phyloP scores from a whole-genome alignment of 2,888 invertebrate genomes.

The Phortica magna region DNA sequence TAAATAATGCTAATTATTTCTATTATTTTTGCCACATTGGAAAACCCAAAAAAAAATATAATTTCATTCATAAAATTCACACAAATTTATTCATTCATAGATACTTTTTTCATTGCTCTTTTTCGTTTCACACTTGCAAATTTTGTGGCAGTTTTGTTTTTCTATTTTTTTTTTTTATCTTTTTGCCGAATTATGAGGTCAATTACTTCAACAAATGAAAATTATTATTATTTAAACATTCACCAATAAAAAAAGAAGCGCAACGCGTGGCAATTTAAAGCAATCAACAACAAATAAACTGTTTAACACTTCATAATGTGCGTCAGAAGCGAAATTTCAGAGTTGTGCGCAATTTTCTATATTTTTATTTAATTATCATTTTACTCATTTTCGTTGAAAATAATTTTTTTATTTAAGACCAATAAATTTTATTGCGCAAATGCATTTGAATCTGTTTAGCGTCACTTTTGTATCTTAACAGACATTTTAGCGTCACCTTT shows the following conservation, averaged over 20 bases:
- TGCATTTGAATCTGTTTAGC: not conserved
- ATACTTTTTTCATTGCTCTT: not conserved
- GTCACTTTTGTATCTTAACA: not conserved
- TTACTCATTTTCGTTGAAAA: not conserved
- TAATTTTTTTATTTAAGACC: not conserved
- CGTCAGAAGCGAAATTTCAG: not conserved
- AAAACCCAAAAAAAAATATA: not conserved
- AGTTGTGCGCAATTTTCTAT: not conserved
- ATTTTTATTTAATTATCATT: not conserved
- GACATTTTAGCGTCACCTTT: not conserved
- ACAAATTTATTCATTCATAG: not conserved
- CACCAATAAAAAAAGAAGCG: too few species aligned
- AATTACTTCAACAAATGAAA: not conserved
- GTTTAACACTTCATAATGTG: slow-evolving; percentile 16
- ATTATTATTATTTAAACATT: not conserved
- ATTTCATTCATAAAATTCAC: not conserved
- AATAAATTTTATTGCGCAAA: slow-evolving; percentile 2
- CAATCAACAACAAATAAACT: not conserved
- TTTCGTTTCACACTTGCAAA: not conserved
- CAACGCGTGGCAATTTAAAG: too few species aligned
- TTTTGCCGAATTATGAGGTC: not conserved
- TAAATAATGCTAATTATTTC: not conserved
- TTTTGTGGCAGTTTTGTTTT: not conserved
- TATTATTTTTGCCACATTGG: not conserved
- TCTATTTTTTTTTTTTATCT: not conserved